A percentile compares a stretch with the other conserved stretches of the same genome.
Conservation (phyloP, 2,113 vertebrate genomes). For the Bettongia penicillata region DNA sequence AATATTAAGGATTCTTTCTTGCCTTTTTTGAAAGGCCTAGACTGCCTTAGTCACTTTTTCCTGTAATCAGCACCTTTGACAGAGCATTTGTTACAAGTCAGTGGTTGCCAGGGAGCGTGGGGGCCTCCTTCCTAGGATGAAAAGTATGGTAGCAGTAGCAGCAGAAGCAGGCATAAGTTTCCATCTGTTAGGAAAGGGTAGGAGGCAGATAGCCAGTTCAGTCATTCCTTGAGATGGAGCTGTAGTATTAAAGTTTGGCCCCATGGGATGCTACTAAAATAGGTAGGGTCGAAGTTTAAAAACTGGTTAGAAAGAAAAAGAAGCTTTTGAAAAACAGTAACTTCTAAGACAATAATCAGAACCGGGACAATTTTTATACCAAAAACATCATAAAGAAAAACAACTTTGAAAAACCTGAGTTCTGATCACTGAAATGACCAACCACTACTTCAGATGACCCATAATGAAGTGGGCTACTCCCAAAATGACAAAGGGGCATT, state of each 20-base stretch:
- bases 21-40: not conserved
- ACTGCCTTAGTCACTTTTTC: not conserved
- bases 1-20: not conserved
- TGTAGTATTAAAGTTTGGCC: not conserved
- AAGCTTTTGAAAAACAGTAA: not conserved
- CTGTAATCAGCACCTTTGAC: not conserved
- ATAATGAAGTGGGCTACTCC: not conserved
- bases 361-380: not conserved
- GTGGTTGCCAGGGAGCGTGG: not conserved
- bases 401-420: not conserved
- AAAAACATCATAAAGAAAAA: not conserved
- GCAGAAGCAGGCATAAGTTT: not conserved
- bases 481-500: not conserved
- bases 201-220: not conserved
- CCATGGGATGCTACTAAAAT: not conserved
- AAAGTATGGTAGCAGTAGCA: not conserved
- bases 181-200: not conserved
- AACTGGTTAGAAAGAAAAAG: not conserved
- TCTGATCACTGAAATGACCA: not conserved
- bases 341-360: not conserved
- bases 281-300: not conserved
- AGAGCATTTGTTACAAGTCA: not conserved
- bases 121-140: not conserved
- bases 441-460: not conserved
- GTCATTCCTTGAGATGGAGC: not conserved